These are phyloP conservation scores for Dinocampus coccinellae DNA, from an alignment of 2,888 invertebrate genomes.

Conservation along the genomic window DNA sequence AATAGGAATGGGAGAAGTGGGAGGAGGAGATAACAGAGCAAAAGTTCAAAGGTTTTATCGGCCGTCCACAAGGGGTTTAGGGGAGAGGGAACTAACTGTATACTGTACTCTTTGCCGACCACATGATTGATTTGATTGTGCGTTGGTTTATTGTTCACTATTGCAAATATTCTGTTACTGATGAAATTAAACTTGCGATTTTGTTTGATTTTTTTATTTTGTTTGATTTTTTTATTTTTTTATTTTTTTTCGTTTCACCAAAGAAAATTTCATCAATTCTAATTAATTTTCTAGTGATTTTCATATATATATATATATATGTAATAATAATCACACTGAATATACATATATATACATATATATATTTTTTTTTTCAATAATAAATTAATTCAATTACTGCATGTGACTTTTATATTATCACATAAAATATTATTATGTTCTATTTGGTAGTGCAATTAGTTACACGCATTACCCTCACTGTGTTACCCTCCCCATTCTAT, in stretches of 20 bases:
- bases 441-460: neutral
- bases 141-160: conserved; percentile 26
- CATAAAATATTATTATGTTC: neutral
- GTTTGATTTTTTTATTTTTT: neutral
- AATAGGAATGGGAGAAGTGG: too few species aligned
- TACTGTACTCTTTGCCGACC: neutral
- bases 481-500: too few species aligned
- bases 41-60: conserved; percentile 14
- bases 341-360: neutral
- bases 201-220: neutral
- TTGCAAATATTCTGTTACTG: conserved; percentile 25
- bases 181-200: conserved; percentile 32
- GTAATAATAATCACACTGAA: too few species aligned
- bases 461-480: too few species aligned
- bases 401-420: neutral
- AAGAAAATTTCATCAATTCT: conserved; percentile 6
- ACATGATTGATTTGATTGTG: conserved; percentile 36
- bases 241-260: too few species aligned
- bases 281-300: neutral
- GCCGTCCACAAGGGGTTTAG: neutral
- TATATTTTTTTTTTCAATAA: neutral
- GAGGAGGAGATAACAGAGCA: too few species aligned
- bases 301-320: neutral
- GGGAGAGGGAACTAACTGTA: neutral
- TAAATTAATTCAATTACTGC: neutral